Evolutionary conservation across 2,113 vertebrate species (phyloP).

Genomic region (Phylloscopus whistleri): DNA sequence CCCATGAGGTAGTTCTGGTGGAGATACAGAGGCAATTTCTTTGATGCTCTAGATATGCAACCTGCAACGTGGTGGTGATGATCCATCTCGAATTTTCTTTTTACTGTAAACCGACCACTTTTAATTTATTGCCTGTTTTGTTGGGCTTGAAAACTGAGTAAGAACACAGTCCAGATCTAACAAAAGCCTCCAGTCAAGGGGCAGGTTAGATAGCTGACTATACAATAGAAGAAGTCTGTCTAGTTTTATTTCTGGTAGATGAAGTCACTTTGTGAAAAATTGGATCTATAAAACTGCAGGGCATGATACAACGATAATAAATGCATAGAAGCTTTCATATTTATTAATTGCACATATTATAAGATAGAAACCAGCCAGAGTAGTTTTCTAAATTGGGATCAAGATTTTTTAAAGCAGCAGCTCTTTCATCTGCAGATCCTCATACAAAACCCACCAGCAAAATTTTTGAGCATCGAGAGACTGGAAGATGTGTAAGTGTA

Average conservation of each 20-base stretch:
- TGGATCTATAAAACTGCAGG: constrained; percentile 25
- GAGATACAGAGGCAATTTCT: background rate
- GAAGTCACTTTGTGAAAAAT: constrained; percentile 8
- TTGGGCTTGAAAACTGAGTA: background rate
- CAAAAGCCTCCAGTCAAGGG: background rate
- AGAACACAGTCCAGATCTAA: background rate
- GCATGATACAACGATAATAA: constrained; percentile 11
- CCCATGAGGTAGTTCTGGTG: background rate
- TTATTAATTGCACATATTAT: constrained; percentile 39
- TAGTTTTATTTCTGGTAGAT: constrained; percentile 33
- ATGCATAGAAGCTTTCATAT: constrained; percentile 41
- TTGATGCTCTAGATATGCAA: background rate
- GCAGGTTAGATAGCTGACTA: background rate
- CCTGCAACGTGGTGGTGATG: background rate
- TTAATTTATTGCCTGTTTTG: background rate
- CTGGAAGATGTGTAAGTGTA: background rate
- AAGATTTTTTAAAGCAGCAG: constrained; percentile 6
- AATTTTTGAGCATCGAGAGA: background rate
- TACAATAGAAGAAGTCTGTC: background rate
- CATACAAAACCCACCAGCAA: background rate
- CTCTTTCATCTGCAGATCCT: background rate
- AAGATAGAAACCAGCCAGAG: background rate
- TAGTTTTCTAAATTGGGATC: constrained; percentile 30
- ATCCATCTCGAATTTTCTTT: background rate
- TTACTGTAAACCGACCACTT: background rate